Evolutionary conservation across 2,888 invertebrate species (phyloP).

Genomic region (Diaphora mendica): DNA sequence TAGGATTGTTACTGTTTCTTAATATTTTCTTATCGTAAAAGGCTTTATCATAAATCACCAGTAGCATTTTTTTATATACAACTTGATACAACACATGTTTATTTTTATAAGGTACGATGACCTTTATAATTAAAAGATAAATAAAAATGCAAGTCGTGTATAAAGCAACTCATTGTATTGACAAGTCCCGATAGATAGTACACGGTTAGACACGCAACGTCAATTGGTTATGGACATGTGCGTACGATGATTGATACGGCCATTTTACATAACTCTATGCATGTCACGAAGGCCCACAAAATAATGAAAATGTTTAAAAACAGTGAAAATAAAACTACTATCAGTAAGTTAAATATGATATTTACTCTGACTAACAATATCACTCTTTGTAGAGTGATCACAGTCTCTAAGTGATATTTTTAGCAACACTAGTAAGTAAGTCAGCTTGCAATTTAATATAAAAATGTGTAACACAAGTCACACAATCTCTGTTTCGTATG

Average conservation of each 20-base stretch:
- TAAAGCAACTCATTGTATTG: constrained; percentile 35
- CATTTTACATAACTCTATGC: constrained; percentile 33
- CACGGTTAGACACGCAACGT: constrained; percentile 44
- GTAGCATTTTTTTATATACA: not conserved
- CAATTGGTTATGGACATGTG: constrained; percentile 64
- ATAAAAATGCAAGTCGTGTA: constrained; percentile 26
- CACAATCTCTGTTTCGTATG: too few relatives aligned
- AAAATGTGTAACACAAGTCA: not conserved
- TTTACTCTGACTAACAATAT: not conserved
- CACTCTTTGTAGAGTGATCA: not conserved
- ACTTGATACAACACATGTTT: not conserved
- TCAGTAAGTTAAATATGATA: not conserved
- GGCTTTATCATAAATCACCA: not conserved
- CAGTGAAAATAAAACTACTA: too few relatives aligned
- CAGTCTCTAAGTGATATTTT: not conserved
- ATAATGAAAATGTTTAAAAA: not conserved
- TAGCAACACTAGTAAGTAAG: not conserved
- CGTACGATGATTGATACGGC: constrained; percentile 57
- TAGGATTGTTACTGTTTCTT: not conserved
- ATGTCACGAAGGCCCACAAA: constrained; percentile 19
- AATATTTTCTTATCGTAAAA: not conserved
- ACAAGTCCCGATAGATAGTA: constrained; percentile 28
- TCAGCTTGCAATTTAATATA: not conserved
- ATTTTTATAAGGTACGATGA: not conserved
- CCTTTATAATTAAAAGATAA: constrained; percentile 19